These are phyloP conservation scores for Palythoa grandis DNA, from an alignment of 92 coral and sea anemone genomes.

Conservation along the genomic window DNA sequence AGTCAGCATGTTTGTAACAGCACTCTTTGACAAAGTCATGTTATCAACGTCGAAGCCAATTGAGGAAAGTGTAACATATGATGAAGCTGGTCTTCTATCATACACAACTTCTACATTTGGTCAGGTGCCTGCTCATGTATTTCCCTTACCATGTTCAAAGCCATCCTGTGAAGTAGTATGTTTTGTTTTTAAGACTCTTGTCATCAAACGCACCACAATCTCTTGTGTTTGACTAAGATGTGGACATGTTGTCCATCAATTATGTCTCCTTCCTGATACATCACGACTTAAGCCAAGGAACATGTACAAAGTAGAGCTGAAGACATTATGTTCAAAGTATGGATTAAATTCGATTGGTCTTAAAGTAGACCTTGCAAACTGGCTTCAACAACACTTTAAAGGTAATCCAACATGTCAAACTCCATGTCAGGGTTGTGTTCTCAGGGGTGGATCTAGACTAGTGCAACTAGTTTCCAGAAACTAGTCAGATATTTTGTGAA, in stretches of 20 bases:
- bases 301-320: slow-evolving; percentile 45
- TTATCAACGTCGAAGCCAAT: background rate
- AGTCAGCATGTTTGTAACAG: slow-evolving; percentile 1
- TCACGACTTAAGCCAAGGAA: slow-evolving; percentile 18
- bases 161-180: slow-evolving; percentile 12
- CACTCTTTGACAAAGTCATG: slow-evolving; percentile 1
- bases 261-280: slow-evolving; percentile 48
- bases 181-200: slow-evolving; percentile 10
- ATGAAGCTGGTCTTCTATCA: slow-evolving; percentile 19
- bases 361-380: slow-evolving; percentile 22
- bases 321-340: slow-evolving; percentile 30
- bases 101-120: slow-evolving; percentile 18
- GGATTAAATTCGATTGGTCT: slow-evolving; percentile 16
- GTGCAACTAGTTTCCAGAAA: too few relatives aligned
- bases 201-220: background rate
- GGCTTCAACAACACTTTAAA: slow-evolving; percentile 35
- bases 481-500: too few relatives aligned
- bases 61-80: slow-evolving; percentile 15
- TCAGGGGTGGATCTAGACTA: too few relatives aligned
- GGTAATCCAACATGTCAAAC: slow-evolving; percentile 1
- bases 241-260: slow-evolving; percentile 47
- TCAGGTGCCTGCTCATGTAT: slow-evolving; percentile 6
- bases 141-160: slow-evolving; percentile 13
- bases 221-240: slow-evolving; percentile 24
- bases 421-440: slow-evolving; percentile 40